These are phyloP conservation scores for Neofelis nebulosa DNA, from an alignment of 2,113 vertebrate genomes.

Conservation along the genomic window DNA sequence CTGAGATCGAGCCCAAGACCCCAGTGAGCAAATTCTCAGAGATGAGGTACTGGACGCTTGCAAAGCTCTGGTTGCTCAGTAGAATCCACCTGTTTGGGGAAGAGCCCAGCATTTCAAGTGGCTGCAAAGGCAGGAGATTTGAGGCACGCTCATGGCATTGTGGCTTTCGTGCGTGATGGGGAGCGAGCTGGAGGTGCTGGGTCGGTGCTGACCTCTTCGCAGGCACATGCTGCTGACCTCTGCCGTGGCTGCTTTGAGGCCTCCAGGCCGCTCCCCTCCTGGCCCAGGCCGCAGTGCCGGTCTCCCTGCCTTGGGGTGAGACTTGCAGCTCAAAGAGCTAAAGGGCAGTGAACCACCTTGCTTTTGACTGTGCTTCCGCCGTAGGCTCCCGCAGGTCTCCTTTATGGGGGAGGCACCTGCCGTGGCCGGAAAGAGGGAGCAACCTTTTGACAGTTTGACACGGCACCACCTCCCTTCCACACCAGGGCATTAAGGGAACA, in stretches of 20 bases:
- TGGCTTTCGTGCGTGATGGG: not conserved
- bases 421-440: not conserved
- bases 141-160: not conserved
- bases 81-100: not conserved
- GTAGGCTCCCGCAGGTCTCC: not conserved
- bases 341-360: not conserved
- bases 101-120: not conserved
- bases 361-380: not conserved
- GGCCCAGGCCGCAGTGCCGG: not conserved
- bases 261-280: accelerated
- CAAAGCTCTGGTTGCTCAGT: not conserved
- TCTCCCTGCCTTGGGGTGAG: not conserved
- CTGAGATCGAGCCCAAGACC: not conserved
- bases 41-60: not conserved
- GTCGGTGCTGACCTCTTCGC: not conserved
- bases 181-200: not conserved
- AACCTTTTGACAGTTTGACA: not conserved
- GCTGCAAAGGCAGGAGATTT: not conserved
- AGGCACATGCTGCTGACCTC: not conserved
- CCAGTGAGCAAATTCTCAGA: not conserved
- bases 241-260: not conserved
- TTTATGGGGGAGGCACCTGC: not conserved
- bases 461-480: not conserved
- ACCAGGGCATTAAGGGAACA: not conserved
- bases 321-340: not conserved